Evolutionary conservation across 2,888 invertebrate genomes (phyloP), one percentile per base, ranked within the genome.

Genomic region (Drosophila kokeensis): DNA sequence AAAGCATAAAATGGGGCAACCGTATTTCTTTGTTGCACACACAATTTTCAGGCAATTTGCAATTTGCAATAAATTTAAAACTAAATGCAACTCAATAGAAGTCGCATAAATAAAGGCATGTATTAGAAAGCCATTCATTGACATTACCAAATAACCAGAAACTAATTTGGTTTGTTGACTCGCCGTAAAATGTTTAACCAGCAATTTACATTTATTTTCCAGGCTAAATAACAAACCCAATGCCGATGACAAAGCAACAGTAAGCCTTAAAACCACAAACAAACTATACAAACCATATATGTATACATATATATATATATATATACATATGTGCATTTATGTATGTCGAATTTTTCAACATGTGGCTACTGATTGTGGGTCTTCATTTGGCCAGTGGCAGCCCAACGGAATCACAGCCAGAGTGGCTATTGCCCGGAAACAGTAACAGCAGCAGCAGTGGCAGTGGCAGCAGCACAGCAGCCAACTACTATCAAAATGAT

Each of bases 341-440:
- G 45, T 45, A 48, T 32, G 15, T 7, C 40, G 15, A 32, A 24
- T 11, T 49, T n/a, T 52, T 45, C 7, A 15, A 75, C n/a, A 79
- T 77, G 87, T 89, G 82, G 87, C 67, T 84, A 18, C 57, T 83
- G 40, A 45, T 83, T 62, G 59, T 74, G 49, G 69, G 69, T 21
- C 58, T 83, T 13, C 82, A 83, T 11, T 53, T 81, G 50, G 89
- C 58, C 24, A 64, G 45, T 27, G 81, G 83, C 61, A 71, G 34
- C 15, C 30, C 80, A 38, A 64, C 57, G 6, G 80, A 78, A 15
- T 24, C 63, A 0, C 49, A 59, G 13, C 36, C 50, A 10, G 53
- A 64, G 3, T 68, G 61, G 58, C 64, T 32, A 38, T 18, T 55
- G 18, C 32, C 13, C 10, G 65, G 36, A n/a, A 58, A 11, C n/a